A percentile compares a stretch with the other conserved stretches of the same genome.
phyloP scores from a whole-genome alignment of 2,888 invertebrate species.

The Calameuta pallipes region DNA sequence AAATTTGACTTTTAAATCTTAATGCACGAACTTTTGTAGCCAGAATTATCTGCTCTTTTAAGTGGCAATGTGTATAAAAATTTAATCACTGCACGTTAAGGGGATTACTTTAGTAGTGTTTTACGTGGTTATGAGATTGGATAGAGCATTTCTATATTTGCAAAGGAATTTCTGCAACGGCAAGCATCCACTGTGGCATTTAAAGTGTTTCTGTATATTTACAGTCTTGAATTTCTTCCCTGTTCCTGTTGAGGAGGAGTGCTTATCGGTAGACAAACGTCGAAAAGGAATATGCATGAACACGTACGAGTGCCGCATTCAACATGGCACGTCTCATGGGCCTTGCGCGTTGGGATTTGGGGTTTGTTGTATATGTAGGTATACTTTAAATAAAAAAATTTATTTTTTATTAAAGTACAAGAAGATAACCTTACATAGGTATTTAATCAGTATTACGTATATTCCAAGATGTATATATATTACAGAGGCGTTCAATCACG shows the following conservation, averaged over 20 bases:
- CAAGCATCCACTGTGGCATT: background rate
- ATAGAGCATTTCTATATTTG: background rate
- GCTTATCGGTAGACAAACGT: slow-evolving; percentile 77
- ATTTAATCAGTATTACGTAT: no score
- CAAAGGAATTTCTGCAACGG: background rate
- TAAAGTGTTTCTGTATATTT: slow-evolving; percentile 39
- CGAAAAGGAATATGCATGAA: slow-evolving; percentile 83
- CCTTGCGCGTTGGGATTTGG: slow-evolving; percentile 87
- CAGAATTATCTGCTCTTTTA: background rate
- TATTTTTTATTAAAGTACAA: background rate
- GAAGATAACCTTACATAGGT: background rate
- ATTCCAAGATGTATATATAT: no score
- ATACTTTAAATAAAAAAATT: slow-evolving; percentile 2
- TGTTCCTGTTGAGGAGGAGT: slow-evolving; percentile 85
- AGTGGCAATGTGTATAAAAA: background rate
- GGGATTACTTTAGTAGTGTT: background rate
- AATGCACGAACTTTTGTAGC: background rate
- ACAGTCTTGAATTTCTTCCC: slow-evolving; percentile 86
- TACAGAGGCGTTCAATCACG: no score
- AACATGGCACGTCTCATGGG: slow-evolving; percentile 78
- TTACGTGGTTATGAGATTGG: background rate
- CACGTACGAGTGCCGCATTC: slow-evolving; percentile 84
- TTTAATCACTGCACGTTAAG: background rate
- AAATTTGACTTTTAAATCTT: background rate
- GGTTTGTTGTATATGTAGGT: slow-evolving; percentile 88